phyloP scores from a whole-genome alignment of 37 sponge, comb jelly and placozoan species.

The Hormiphora californensis region DNA sequence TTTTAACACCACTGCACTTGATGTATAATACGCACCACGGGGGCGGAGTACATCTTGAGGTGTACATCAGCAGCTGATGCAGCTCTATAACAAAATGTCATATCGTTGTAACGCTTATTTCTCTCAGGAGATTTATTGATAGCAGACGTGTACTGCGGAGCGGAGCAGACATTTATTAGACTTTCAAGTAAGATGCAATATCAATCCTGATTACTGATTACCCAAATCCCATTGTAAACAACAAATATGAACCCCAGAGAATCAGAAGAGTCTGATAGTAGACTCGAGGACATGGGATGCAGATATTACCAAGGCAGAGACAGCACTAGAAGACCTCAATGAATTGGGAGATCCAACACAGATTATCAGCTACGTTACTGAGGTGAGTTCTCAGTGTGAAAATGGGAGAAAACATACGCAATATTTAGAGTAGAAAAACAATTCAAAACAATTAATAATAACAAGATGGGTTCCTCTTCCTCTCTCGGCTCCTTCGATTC shows the following conservation, averaged over 20 bases:
- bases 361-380: neutral
- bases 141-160: constrained; percentile 20
- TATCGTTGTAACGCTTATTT: neutral
- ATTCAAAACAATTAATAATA: too few relatives aligned
- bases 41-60: too few relatives aligned
- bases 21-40: too few relatives aligned
- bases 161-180: constrained; percentile 27
- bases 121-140: neutral
- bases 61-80: neutral
- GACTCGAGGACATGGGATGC: neutral
- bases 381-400: too few relatives aligned
- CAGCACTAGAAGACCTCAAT: neutral
- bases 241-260: neutral
- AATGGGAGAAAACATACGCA: too few relatives aligned
- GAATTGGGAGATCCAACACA: constrained; percentile 22
- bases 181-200: constrained; percentile 30
- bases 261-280: neutral
- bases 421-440: too few relatives aligned
- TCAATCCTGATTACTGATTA: neutral
- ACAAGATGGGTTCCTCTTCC: too few relatives aligned
- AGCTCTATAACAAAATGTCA: neutral
- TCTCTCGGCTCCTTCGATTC: too few relatives aligned
- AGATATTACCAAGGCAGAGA: neutral
- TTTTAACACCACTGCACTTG: too few relatives aligned
- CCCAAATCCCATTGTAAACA: neutral